Conservation (phyloP, 1,140 invertebrate species). For the Lepidurus packardi region DNA sequence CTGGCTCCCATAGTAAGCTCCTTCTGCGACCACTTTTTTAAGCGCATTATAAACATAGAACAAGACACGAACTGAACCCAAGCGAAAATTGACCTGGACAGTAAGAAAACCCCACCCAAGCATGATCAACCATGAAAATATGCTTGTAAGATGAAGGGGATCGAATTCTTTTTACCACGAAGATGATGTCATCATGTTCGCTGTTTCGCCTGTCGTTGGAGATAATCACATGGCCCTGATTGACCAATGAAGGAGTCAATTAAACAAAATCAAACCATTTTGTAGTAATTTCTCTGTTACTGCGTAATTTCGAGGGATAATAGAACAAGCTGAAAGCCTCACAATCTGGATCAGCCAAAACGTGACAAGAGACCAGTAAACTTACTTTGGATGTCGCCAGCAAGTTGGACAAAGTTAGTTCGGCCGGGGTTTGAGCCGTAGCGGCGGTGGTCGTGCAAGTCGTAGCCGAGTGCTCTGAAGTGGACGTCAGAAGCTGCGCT, state of each 20-base stretch:
- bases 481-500: conserved; percentile 66
- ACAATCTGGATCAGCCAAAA: neutral
- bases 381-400: conserved; percentile 57
- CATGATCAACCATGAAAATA: neutral
- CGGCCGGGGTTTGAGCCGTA: conserved; percentile 25
- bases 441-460: conserved; percentile 28
- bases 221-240: conserved; percentile 33
- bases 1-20: neutral
- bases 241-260: conserved; percentile 14
- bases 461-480: conserved; percentile 40
- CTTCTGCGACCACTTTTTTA: neutral
- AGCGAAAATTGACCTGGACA: neutral
- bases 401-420: conserved; percentile 43
- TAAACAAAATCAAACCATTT: neutral
- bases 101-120: neutral
- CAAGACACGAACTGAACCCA: neutral
- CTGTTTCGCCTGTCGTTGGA: conserved; percentile 25
- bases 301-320: neutral
- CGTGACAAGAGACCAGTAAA: neutral
- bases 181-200: conserved; percentile 28
- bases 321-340: neutral
- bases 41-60: neutral
- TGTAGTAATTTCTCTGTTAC: neutral
- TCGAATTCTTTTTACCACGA: conserved; percentile 29
- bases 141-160: neutral